phyloP scores from a whole-genome alignment of 1,140 invertebrate species.

The Yoshiicerus persimilis region DNA sequence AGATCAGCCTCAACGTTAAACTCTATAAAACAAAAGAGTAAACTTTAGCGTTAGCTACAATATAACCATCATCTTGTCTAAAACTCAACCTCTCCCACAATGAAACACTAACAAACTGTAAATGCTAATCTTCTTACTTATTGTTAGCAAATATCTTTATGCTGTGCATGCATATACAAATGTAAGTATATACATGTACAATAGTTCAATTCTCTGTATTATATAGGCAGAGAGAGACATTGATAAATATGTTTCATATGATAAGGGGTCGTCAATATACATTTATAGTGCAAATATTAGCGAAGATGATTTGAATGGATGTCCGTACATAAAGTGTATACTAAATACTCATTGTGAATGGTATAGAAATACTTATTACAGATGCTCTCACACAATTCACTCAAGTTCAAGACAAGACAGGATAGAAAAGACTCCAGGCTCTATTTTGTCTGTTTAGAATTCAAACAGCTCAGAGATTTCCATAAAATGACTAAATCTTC shows the following conservation, averaged over 20 bases:
- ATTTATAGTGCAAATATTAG: not conserved
- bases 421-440: not conserved
- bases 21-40: not conserved
- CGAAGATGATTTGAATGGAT: not conserved
- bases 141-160: not conserved
- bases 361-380: not conserved
- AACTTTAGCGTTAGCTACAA: not conserved
- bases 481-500: not conserved
- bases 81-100: not conserved
- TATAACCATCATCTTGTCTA: not conserved
- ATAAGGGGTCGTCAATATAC: not conserved
- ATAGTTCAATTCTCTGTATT: not conserved
- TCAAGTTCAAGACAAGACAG: not conserved
- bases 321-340: not conserved
- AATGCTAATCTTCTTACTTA: not conserved
- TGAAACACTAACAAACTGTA: not conserved
- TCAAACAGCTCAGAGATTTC: not conserved
- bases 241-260: too few relatives aligned
- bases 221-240: too few relatives aligned
- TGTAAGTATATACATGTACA: not conserved
- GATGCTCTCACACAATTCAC: not conserved
- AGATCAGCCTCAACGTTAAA: not conserved
- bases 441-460: not conserved
- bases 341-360: not conserved
- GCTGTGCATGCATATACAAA: not conserved